These are phyloP conservation scores for Sciurus niger DNA, from an alignment of 2,113 vertebrate species.

Conservation along the genomic window DNA sequence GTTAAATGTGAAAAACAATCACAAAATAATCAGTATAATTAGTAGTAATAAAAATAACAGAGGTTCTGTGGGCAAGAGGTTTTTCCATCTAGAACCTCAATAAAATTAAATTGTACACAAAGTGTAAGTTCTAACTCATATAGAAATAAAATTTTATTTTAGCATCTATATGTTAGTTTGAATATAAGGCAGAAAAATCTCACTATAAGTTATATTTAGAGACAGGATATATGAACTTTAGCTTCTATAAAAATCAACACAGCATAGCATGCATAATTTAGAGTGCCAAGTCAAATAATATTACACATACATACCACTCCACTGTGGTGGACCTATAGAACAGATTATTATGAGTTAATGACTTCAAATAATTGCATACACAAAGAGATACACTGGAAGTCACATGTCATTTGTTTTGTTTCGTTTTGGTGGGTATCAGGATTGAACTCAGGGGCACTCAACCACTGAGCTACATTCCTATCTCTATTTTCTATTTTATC, in stretches of 20 bases:
- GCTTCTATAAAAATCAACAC: constrained; percentile 52
- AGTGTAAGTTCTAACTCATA: background rate
- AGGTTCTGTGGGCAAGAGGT: background rate
- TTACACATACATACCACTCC: constrained; percentile 79
- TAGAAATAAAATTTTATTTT: constrained; percentile 20
- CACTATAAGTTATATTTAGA: constrained; percentile 26
- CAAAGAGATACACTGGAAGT: constrained; percentile 19
- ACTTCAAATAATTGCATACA: constrained; percentile 35
- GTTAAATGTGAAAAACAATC: constrained; percentile 26
- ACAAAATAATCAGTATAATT: constrained; percentile 28
- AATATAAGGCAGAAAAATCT: background rate
- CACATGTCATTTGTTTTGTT: background rate
- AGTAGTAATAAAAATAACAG: constrained; percentile 16
- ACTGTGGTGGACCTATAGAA: constrained; percentile 77
- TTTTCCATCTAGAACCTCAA: background rate
- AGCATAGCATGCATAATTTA: constrained; percentile 68
- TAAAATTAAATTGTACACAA: constrained; percentile 27
- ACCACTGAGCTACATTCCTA: no score
- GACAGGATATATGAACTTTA: background rate
- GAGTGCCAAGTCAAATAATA: background rate
- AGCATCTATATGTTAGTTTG: background rate
- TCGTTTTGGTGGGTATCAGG: no score
- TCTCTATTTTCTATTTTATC: no score
- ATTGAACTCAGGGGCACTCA: no score
- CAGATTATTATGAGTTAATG: constrained; percentile 50